Conservation (phyloP, 2,113 vertebrate genomes). For the Montifringilla adamsi region DNA sequence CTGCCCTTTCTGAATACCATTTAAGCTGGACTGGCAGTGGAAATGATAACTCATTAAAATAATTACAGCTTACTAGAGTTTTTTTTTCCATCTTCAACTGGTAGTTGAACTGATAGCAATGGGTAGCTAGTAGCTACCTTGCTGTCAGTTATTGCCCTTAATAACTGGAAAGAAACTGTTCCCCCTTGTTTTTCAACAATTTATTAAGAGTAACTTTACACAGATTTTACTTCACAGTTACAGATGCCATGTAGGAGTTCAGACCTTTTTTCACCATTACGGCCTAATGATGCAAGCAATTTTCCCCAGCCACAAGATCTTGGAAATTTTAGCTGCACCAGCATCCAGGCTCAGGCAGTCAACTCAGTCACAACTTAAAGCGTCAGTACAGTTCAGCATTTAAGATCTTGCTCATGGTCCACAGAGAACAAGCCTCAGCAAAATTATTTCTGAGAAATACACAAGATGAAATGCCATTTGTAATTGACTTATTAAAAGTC, state of each 20-base stretch:
- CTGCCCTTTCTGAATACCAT: not conserved
- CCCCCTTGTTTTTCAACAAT: not conserved
- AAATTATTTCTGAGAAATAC: not conserved
- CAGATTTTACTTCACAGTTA: not conserved
- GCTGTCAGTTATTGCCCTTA: not conserved
- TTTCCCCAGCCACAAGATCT: not conserved
- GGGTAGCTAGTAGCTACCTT: not conserved
- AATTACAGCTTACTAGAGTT: not conserved
- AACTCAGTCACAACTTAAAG: not conserved
- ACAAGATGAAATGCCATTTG: not conserved
- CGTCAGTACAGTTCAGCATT: not conserved
- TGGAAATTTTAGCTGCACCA: not conserved
- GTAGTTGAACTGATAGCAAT: not conserved
- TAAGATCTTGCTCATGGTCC: not conserved
- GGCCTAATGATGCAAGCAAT: not conserved
- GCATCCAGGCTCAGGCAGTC: not conserved
- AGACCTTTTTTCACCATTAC: not conserved
- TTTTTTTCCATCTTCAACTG: not conserved
- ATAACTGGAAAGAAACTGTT: not conserved
- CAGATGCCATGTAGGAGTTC: not conserved
- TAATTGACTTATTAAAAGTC: not conserved
- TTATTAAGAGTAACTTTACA: not conserved
- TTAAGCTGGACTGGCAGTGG: not conserved
- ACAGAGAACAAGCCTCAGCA: not conserved
- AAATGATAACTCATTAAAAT: not conserved